Percentiles rank a stretch among this genome's conserved stretches.
phyloP scores from a whole-genome alignment of 2,888 invertebrate genomes.

The Dynastes hyllus region DNA sequence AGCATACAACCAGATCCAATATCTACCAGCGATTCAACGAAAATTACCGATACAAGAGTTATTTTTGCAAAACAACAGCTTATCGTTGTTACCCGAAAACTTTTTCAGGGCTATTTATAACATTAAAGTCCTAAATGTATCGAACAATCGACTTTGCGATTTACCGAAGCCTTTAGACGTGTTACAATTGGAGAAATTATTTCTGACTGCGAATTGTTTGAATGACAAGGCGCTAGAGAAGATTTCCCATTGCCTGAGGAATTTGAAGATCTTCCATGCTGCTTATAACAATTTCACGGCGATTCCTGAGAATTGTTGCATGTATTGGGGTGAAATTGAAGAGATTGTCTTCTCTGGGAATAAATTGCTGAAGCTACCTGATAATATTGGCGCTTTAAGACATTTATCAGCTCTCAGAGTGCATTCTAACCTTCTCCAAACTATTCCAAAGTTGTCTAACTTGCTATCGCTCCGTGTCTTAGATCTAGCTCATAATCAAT shows the following conservation, averaged over 20 bases:
- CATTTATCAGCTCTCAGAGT: slow-evolving; percentile 84
- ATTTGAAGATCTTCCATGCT: slow-evolving; percentile 81
- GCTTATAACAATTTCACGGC: slow-evolving; percentile 86
- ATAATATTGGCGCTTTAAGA: slow-evolving; percentile 81
- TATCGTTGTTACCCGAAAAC: slow-evolving; percentile 83
- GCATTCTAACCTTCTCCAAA: slow-evolving; percentile 86
- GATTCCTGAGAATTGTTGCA: slow-evolving; percentile 83
- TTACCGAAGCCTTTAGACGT: slow-evolving; percentile 76
- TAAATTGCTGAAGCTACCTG: slow-evolving; percentile 83
- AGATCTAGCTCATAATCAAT: slow-evolving; percentile 89
- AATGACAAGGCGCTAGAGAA: slow-evolving; percentile 77
- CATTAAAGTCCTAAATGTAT: slow-evolving; percentile 82
- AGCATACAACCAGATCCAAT: slow-evolving; percentile 84
- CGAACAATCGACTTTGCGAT: slow-evolving; percentile 84
- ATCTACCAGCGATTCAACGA: slow-evolving; percentile 82
- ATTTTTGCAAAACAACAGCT: slow-evolving; percentile 85
- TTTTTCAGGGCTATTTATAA: slow-evolving; percentile 81
- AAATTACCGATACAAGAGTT: slow-evolving; percentile 80
- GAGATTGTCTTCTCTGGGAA: slow-evolving; percentile 90
- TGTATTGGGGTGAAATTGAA: slow-evolving; percentile 86
- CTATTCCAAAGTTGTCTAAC: slow-evolving; percentile 85
- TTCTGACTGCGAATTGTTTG: slow-evolving; percentile 84
- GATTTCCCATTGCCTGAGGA: slow-evolving; percentile 77
- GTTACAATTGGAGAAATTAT: slow-evolving; percentile 79
- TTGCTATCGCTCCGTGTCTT: slow-evolving; percentile 83